Evolutionary conservation across 2,797 vertebrate species (phyloP).

Genomic region (Micropoecilia bifurca): DNA sequence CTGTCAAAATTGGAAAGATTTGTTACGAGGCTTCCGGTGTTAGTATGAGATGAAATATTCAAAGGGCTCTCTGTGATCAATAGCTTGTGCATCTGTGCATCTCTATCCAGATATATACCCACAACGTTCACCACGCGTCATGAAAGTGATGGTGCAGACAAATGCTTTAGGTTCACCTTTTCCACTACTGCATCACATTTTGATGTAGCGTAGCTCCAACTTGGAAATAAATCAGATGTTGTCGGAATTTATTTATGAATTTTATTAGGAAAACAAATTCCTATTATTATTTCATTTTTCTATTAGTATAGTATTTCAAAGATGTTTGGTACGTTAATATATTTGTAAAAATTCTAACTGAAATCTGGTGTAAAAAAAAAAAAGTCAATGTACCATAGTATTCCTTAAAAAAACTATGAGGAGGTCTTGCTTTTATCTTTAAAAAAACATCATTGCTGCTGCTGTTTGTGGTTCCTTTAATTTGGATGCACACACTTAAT

Average conservation of each 20-base stretch:
- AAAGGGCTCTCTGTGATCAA: slow-evolving; percentile 62
- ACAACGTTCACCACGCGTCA: slow-evolving; percentile 28
- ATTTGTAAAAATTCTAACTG: background rate
- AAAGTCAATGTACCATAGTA: background rate
- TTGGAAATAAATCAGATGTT: background rate
- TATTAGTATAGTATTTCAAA: background rate
- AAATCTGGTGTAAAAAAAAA: background rate
- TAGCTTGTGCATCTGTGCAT: slow-evolving; percentile 57
- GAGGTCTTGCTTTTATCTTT: background rate
- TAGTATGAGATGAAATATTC: slow-evolving; percentile 74
- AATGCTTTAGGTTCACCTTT: background rate
- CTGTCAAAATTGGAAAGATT: slow-evolving; percentile 74
- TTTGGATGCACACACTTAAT: background rate
- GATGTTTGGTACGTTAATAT: background rate
- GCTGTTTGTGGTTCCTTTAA: background rate
- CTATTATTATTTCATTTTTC: background rate
- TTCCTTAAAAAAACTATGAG: background rate
- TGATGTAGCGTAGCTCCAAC: background rate
- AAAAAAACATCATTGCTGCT: background rate
- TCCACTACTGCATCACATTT: background rate
- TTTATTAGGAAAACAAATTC: background rate
- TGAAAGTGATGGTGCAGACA: background rate
- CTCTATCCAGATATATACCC: slow-evolving; percentile 35
- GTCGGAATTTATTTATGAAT: background rate
- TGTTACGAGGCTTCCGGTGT: slow-evolving; percentile 74